Base-by-base conservation (phyloP, 1,140 invertebrate genomes). In the Kradibia gibbosae region DNA sequence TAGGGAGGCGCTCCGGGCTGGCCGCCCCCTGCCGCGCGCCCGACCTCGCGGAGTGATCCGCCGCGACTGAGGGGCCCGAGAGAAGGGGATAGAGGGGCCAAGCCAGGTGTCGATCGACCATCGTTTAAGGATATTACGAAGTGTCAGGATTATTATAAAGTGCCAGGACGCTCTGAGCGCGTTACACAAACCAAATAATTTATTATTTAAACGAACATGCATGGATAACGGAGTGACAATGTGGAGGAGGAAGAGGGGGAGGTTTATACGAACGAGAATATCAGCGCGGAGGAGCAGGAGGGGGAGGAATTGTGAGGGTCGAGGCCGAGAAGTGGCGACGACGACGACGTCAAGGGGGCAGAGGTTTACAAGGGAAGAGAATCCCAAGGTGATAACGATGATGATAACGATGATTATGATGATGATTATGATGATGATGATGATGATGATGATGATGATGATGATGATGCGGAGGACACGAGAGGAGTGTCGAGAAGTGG, bases 111-210 rank as follows among this genome's bases (percentile, higher is more conserved):
- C n/a, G n/a, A n/a, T n/a, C n/a, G n/a, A n/a, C n/a, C n/a, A n/a
- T n/a, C n/a, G n/a, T n/a, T n/a, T n/a, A n/a, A 53, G 50, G 50
- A 53, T 17, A 20, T 53, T 17, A 11, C 7, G 10, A 17, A 53
- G 13, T 3, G 20, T 22, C 3, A 11, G 48, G 72, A 42, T 3
- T 25, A 53, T 60, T 39, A 76, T 34, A 87, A 88, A 91, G 90
- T 91, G 89, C 89, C 89, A 90, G 89, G 89, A 91, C 89, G 89
- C 90, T 90, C 84, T 87, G 90, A 92, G 91, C 91, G 91, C 92
- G 92, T 93, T 92, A 73, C 39, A 92, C 85, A 93, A 93, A 93
- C 93, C 93, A 93, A 93, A 93, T 93, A 93, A 93, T 93, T 93
- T 93, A 93, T 93, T 92, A 92, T 91, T 90, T 92, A 91, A 90